A percentile compares a stretch with the other conserved stretches of the same genome.
Evolutionary conservation across 2,888 invertebrate species (phyloP).

Genomic region (Harmothoe impar): DNA sequence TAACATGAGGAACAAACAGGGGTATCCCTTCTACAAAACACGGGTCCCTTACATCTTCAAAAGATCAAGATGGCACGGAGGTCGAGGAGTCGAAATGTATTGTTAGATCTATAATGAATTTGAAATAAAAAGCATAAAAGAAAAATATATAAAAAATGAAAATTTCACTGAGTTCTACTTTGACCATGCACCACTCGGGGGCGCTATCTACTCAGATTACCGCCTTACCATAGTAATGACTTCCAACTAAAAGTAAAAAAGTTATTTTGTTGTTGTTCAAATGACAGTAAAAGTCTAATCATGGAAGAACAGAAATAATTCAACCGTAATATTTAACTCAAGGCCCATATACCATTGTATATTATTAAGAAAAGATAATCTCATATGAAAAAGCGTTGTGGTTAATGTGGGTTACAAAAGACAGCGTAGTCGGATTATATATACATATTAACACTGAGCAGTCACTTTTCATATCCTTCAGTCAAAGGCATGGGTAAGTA

Average conservation of each 20-base stretch:
- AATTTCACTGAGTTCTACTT: neutral
- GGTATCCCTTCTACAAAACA: neutral
- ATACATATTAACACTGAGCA: neutral
- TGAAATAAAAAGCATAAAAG: neutral
- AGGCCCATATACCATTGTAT: too few species aligned
- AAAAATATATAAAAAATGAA: neutral
- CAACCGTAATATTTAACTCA: too few species aligned
- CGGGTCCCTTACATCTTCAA: neutral
- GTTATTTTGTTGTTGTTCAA: neutral
- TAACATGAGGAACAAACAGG: neutral
- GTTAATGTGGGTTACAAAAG: neutral
- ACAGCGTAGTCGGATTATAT: neutral
- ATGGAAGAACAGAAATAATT: too few species aligned
- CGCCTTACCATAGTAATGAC: constrained; percentile 55
- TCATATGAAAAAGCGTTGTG: neutral
- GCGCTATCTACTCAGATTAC: constrained; percentile 41
- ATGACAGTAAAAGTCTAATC: neutral
- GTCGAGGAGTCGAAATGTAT: neutral
- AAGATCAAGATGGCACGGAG: neutral
- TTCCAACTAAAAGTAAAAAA: constrained; percentile 60
- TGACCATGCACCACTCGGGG: constrained; percentile 57
- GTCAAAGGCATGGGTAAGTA: too few species aligned
- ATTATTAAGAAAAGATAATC: too few species aligned
- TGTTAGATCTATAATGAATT: neutral
- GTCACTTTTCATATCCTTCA: too few species aligned